Percentiles rank a stretch among this genome's conserved stretches.
phyloP scores from a whole-genome alignment of 2,888 invertebrate genomes.

The Norana najaformis region DNA sequence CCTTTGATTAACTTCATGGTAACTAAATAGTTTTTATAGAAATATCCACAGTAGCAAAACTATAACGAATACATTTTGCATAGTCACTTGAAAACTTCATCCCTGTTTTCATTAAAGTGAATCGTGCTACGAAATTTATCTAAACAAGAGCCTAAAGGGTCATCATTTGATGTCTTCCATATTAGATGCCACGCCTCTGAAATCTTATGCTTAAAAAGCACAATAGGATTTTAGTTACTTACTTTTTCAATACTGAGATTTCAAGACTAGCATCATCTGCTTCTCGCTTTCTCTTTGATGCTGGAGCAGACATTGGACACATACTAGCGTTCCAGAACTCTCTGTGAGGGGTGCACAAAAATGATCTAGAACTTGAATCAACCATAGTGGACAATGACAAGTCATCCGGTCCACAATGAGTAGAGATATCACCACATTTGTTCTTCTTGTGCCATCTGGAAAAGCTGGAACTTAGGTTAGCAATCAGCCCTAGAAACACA shows the following conservation, averaged over 20 bases:
- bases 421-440: background rate
- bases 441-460: constrained; percentile 1
- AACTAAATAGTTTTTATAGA: background rate
- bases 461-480: constrained; percentile 15
- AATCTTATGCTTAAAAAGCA: background rate
- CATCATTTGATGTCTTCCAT: background rate
- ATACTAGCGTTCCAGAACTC: background rate
- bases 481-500: background rate
- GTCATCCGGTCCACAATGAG: background rate
- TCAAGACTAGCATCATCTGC: background rate
- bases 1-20: background rate
- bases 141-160: background rate
- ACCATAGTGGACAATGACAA: background rate
- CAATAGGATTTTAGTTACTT: background rate
- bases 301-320: background rate
- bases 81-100: too few relatives aligned
- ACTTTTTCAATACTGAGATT: background rate
- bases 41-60: too few relatives aligned
- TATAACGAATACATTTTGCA: too few relatives aligned
- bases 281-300: background rate
- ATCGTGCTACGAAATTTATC: too few relatives aligned
- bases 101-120: too few relatives aligned
- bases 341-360: too few relatives aligned
- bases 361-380: background rate
- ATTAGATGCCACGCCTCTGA: background rate